Evolutionary conservation across 1,140 invertebrate genomes (phyloP), one percentile per base, ranked within the genome.

Genomic region (Mercenaria mercenaria): DNA sequence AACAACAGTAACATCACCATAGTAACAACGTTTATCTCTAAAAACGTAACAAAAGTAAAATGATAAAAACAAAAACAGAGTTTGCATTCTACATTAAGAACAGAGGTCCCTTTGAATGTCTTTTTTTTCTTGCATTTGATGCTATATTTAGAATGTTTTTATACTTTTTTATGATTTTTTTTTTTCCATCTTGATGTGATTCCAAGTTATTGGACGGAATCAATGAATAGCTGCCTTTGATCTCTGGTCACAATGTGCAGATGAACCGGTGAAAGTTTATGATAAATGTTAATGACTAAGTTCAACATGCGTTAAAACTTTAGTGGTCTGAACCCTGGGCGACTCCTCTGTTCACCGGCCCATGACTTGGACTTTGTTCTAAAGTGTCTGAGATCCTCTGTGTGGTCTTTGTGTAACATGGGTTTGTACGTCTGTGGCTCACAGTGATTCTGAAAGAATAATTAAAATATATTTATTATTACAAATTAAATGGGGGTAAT

Each of bases 371-470:
- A 97, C 93, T 98, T 98, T 85, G 96, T 97, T 29, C 98, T 96
- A 93, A 98, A 99, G 90, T 97, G 97, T 67, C 97, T 96, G 41
- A 98, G 96, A 87, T 98, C 98, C 23, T 97, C 96, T 81, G 97
- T 97, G 93, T 98, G 97, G 85, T 97, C 97, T 3, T 97, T 97
- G 93, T 98, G 97, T 52, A 97, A 94, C 98, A 99, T 99, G 8
- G 97, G 97, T 59, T 97, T 96, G 93, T 99, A 99, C 0, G 97
- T 96, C 32, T 97, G 96, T 0, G 98, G 98, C 50, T 97, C 96
- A 96, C 99, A 99, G 32, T 98, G 96, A 0, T 97, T 96, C n/a
- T 95, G 91, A 39, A 92, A 93, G 34, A 86, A 15, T n/a, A 26
- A 76, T 2, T 20, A 72, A 72, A 39, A 72, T 18, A 72, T 39